Percentiles rank a stretch among this genome's conserved stretches.
phyloP scores from a whole-genome alignment of 2,888 invertebrate species.

The Epinotia nisella region DNA sequence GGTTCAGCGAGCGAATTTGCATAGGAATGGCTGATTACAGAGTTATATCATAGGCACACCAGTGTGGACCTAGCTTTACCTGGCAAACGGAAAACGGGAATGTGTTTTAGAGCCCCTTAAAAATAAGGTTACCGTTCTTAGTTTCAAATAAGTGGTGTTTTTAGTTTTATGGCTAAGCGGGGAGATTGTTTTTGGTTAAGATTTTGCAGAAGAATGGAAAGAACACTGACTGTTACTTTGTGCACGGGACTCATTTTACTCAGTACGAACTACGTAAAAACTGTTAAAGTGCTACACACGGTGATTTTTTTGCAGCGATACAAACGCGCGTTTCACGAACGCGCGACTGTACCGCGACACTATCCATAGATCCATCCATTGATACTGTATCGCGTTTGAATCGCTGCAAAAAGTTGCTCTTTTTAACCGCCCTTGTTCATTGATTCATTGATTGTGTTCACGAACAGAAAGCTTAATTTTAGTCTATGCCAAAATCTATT shows the following conservation, averaged over 20 bases:
- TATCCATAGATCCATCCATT: no score
- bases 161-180: slow-evolving; percentile 32
- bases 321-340: no score
- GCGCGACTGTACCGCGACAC: no score
- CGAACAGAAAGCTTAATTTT: no score
- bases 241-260: neutral
- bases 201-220: neutral
- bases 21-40: slow-evolving; percentile 47
- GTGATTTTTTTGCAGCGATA: no score
- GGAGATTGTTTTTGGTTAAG: slow-evolving; percentile 16
- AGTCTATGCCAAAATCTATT: no score
- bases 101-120: slow-evolving; percentile 40
- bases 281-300: no score
- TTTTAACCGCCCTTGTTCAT: no score
- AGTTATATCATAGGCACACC: slow-evolving; percentile 45
- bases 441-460: no score
- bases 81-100: slow-evolving; percentile 31
- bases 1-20: slow-evolving; percentile 45
- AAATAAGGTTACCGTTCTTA: slow-evolving; percentile 40
- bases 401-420: no score
- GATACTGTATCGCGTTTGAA: no score
- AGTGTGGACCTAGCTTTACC: slow-evolving; percentile 44
- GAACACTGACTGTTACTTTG: neutral
- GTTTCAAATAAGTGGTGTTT: slow-evolving; percentile 34
- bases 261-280: no score